Evolutionary conservation across 2,888 invertebrate species (phyloP).

Genomic region (Penaeus monodon): DNA sequence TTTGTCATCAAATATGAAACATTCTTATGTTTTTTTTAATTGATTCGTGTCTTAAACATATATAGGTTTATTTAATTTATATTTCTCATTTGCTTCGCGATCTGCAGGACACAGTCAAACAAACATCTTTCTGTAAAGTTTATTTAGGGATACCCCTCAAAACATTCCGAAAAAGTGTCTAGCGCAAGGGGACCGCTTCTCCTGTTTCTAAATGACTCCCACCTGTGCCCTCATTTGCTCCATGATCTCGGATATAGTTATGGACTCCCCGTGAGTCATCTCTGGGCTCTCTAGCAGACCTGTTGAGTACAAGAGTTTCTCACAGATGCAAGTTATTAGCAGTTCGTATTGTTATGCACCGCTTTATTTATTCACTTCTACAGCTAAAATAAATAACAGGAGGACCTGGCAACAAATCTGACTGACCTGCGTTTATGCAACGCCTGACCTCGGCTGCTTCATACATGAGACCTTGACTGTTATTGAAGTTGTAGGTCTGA

Average conservation of each 20-base stretch:
- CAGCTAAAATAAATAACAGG: no score
- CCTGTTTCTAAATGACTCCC: slow-evolving; percentile 69
- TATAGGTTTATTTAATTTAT: no score
- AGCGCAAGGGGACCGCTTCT: no score
- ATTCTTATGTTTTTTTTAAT: no score
- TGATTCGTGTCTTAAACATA: no score
- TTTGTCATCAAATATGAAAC: no score
- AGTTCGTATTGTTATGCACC: not conserved
- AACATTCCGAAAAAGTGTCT: no score
- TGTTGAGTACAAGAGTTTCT: slow-evolving; percentile 71
- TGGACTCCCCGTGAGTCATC: slow-evolving; percentile 78
- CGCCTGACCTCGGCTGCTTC: slow-evolving; percentile 83
- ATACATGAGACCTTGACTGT: slow-evolving; percentile 82
- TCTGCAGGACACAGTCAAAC: no score
- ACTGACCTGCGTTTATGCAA: slow-evolving; percentile 77
- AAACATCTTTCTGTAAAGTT: no score
- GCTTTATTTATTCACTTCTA: not conserved
- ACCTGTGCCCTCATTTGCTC: slow-evolving; percentile 81
- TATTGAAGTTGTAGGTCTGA: slow-evolving; percentile 75
- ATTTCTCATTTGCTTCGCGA: no score
- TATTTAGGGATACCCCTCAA: no score
- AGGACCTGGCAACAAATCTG: not conserved
- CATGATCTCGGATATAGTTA: slow-evolving; percentile 79
- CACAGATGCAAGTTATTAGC: not conserved
- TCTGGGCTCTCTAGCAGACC: slow-evolving; percentile 79